Percentiles rank a stretch among this genome's conserved stretches.
These are phyloP conservation scores for Struthidea cinerea DNA, from an alignment of 2,113 vertebrate species.

Conservation along the genomic window DNA sequence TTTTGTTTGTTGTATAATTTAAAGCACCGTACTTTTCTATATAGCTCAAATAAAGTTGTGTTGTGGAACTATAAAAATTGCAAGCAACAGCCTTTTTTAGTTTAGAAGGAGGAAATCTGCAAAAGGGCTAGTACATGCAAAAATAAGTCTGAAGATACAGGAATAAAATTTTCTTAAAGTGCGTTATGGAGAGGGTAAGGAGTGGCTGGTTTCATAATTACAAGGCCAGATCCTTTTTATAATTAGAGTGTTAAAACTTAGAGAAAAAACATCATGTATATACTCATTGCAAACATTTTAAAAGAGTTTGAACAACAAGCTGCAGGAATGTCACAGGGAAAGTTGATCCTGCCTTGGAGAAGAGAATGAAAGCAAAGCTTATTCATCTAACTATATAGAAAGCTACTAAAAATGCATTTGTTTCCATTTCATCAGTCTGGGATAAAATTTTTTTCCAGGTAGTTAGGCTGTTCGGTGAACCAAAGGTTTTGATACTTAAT, in stretches of 20 bases:
- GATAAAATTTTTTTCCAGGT: not conserved
- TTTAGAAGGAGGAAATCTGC: not conserved
- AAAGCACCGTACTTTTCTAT: not conserved
- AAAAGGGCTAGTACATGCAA: not conserved
- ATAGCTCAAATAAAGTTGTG: not conserved
- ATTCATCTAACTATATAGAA: not conserved
- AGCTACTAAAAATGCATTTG: not conserved
- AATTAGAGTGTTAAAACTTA: not conserved
- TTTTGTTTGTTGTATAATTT: not conserved
- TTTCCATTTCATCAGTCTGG: not conserved
- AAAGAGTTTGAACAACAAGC: not conserved
- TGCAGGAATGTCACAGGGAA: not conserved
- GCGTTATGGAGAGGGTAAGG: not conserved
- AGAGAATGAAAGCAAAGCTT: not conserved
- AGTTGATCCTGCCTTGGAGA: not conserved
- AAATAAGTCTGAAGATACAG: not conserved
- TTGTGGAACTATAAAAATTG: not conserved
- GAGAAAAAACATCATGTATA: not conserved
- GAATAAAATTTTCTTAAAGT: not conserved
- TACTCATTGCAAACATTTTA: not conserved
- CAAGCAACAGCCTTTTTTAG: not conserved
- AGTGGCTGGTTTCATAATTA: not conserved
- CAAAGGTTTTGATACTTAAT: not conserved
- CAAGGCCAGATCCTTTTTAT: not conserved
- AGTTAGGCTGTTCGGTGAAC: not conserved